Conservation (phyloP, 1,140 invertebrate species). For the Yoshiicerus persimilis region DNA sequence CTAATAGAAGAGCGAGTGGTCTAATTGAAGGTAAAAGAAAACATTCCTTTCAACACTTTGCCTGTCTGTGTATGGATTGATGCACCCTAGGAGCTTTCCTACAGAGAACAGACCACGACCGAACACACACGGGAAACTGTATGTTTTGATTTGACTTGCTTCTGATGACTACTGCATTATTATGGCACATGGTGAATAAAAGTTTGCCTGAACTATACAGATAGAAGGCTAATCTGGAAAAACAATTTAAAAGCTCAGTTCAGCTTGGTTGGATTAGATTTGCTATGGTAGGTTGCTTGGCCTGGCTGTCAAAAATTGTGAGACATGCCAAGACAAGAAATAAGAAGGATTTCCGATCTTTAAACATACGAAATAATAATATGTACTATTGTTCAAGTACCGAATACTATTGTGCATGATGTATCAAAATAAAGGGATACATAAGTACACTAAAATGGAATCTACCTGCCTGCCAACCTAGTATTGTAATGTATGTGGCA, state of each 20-base stretch:
- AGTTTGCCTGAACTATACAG: neutral
- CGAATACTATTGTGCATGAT: neutral
- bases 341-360: conserved; percentile 8
- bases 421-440: neutral
- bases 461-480: neutral
- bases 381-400: neutral
- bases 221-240: conserved; percentile 5
- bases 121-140: neutral
- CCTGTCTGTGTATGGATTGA: neutral
- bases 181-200: neutral
- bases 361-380: neutral
- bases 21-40: conserved; percentile 15
- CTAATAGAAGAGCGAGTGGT: neutral
- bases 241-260: conserved; percentile 12
- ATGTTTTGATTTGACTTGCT: neutral
- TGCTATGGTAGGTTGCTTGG: neutral
- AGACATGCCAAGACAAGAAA: conserved; percentile 18
- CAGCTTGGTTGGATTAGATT: neutral
- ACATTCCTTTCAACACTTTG: conserved; percentile 20
- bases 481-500: neutral
- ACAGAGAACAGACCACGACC: neutral
- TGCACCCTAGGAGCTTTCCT: conserved; percentile 12
- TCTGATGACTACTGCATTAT: neutral
- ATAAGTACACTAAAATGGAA: neutral
- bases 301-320: conserved; percentile 21